Evolutionary conservation across 1,140 invertebrate species (phyloP).

Genomic region (Lordiphosa stackelbergi): DNA sequence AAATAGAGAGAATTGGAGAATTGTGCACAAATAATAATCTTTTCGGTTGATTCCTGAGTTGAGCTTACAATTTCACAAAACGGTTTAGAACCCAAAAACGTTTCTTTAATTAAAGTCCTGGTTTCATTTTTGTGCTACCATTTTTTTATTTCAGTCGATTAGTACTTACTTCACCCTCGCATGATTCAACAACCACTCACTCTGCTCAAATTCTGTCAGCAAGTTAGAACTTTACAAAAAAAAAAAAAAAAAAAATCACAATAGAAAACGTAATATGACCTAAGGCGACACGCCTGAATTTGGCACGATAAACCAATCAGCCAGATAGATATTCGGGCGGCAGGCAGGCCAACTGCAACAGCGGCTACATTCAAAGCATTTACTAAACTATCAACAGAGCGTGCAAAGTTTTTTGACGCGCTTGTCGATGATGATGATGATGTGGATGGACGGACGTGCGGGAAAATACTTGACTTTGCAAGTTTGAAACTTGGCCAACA

Average conservation of each 20-base stretch:
- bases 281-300: constrained; percentile 67
- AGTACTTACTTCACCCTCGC: not conserved
- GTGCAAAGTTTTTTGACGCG: constrained; percentile 48
- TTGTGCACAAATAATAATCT: too few relatives aligned
- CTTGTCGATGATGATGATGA: constrained; percentile 31
- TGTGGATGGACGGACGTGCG: constrained; percentile 22
- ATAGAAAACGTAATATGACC: constrained; percentile 50
- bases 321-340: constrained; percentile 26
- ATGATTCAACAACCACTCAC: constrained; percentile 3
- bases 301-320: constrained; percentile 74
- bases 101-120: too few relatives aligned
- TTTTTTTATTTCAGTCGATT: too few relatives aligned
- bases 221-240: constrained; percentile 10
- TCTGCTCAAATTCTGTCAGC: constrained; percentile 13
- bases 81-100: too few relatives aligned
- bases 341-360: constrained; percentile 9
- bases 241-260: constrained; percentile 14
- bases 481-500: constrained; percentile 20
- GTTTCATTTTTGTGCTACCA: too few relatives aligned
- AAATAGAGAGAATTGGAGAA: too few relatives aligned
- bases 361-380: constrained; percentile 55
- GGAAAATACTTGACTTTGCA: constrained; percentile 20
- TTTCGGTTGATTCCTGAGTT: too few relatives aligned
- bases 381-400: constrained; percentile 35
- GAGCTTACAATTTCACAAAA: too few relatives aligned